Conservation (phyloP, 1,140 invertebrate genomes). For the Zaprionus taronus region DNA sequence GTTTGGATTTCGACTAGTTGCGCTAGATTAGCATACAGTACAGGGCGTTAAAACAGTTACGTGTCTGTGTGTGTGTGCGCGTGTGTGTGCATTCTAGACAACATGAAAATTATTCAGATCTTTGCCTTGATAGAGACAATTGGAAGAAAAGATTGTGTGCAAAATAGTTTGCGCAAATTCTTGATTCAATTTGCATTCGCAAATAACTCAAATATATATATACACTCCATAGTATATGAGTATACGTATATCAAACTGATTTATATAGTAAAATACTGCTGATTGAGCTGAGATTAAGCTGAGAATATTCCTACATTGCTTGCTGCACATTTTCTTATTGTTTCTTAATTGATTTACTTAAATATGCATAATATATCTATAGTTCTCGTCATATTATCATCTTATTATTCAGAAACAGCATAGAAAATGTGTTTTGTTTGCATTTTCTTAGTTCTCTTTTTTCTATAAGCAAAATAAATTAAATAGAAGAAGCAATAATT, state of each 20-base stretch:
- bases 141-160: neutral
- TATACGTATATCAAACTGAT: no score
- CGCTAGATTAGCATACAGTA: constrained; percentile 63
- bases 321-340: no score
- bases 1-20: constrained; percentile 83
- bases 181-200: neutral
- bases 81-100: constrained; percentile 7
- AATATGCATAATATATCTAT: neutral
- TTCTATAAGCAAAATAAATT: neutral
- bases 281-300: no score
- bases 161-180: neutral
- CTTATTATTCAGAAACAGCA: no score
- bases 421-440: neutral
- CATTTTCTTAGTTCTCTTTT: neutral
- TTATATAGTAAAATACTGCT: no score
- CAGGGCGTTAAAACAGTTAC: constrained; percentile 15
- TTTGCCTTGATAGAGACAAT: neutral
- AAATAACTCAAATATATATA: neutral
- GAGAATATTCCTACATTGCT: no score
- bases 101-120: neutral
- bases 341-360: neutral
- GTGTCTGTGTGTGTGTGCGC: neutral
- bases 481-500: neutral
- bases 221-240: no score
- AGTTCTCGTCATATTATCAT: neutral